Base-by-base conservation (phyloP, 2,888 invertebrate species). In the Dolichomitus sp. region DNA sequence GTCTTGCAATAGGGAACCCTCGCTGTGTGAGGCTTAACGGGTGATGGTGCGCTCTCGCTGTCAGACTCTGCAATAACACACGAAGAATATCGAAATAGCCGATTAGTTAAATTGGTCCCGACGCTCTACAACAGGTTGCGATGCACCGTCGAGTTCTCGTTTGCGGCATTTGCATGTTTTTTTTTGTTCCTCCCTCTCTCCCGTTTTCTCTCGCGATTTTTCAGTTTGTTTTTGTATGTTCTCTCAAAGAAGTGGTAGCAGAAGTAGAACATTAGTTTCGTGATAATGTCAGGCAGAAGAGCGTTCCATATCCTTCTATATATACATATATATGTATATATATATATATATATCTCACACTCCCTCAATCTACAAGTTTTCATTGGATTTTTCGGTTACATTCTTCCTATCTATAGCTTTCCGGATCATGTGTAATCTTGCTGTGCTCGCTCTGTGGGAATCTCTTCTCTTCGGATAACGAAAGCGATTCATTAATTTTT, bases 11-110 rank as follows among this genome's bases (percentile, higher is more conserved):
- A 90, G 2, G 90, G 89, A 83, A 95, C 94, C 84, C 94, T 93
- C 78, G 91, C 93, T 75, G 92, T 92, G 90, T 95, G 95, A 66
- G 88, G 88, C 93, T 95, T 95, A 83, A 91, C 91, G 82, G 96
- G 96, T 45, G 96, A 95, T 33, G 96, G 95, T 87, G 95, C 95
- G 93, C 96, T 96, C 95, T 97, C 97, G 93, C 95, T 96, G 95
- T 97, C 97, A 90, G 97, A 97, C 94, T 97, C 97, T 97, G 96
- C 95, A 96, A 96, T 95, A 95, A 96, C 95, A 96, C 95, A 95
- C 93, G 90, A 90, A 83, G 69, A 84, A 85, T 77, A 77, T 69
- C 77, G 72, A 80, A 72, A 81, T 73, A 63, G 69, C 78, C 73
- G 65, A 85, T 86, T 85, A 85, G 69, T 81, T 57, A 63, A 27